A percentile compares a stretch with the other conserved stretches of the same genome.
Evolutionary conservation across 2,797 vertebrate genomes (phyloP).

Genomic region (Iguana delicatissima): DNA sequence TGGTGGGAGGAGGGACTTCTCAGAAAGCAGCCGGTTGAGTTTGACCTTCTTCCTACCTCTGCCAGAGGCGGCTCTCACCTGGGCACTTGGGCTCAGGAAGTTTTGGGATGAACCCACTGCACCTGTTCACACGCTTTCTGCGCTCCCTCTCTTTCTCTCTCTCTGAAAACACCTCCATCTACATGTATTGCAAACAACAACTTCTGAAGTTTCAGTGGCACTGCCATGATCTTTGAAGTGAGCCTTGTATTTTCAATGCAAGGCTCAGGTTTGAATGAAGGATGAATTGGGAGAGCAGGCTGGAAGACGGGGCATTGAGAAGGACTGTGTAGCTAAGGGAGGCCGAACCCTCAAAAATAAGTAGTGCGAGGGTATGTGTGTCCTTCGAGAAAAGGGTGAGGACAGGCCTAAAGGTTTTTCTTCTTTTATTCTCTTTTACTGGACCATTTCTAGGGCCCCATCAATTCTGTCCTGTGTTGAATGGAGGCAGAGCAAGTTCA

Average conservation of each 20-base stretch:
- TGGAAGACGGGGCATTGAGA: background rate
- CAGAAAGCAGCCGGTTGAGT: too few relatives aligned
- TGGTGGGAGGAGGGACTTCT: too few relatives aligned
- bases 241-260: background rate
- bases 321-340: background rate
- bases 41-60: too few relatives aligned
- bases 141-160: too few relatives aligned
- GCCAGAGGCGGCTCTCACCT: too few relatives aligned
- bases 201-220: background rate
- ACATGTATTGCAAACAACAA: too few relatives aligned
- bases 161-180: too few relatives aligned
- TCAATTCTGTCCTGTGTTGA: background rate
- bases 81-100: too few relatives aligned
- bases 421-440: background rate
- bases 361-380: background rate
- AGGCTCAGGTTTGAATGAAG: constrained; percentile 53
- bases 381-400: background rate
- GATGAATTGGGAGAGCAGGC: background rate
- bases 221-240: constrained; percentile 38
- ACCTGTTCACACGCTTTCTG: too few relatives aligned
- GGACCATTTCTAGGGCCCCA: background rate
- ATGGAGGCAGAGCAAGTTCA: background rate
- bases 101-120: too few relatives aligned
- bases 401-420: background rate
- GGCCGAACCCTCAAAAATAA: too few relatives aligned